A percentile compares a stretch with the other conserved stretches of the same genome.
These are phyloP conservation scores for Coilia nasus DNA, from an alignment of 2,797 vertebrate genomes.

Conservation along the genomic window DNA sequence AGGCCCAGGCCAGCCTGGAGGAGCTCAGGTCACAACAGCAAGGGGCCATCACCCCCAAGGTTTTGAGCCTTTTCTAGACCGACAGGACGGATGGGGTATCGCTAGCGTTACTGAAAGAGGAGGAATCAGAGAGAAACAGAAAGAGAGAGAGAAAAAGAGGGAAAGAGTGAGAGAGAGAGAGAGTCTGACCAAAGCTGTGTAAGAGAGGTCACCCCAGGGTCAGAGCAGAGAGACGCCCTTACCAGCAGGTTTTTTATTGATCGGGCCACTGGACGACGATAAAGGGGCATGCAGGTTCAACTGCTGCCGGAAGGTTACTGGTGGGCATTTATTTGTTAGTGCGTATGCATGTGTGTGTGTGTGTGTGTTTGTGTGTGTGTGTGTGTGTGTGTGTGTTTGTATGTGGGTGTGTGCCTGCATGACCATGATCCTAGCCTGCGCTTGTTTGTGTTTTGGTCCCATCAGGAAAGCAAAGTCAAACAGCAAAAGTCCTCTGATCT, in stretches of 20 bases:
- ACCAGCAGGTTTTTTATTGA: slow-evolving; percentile 72
- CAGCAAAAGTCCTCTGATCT: slow-evolving; percentile 22
- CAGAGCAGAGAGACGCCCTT: slow-evolving; percentile 63
- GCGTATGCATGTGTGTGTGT: slow-evolving; percentile 25
- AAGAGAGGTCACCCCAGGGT: slow-evolving; percentile 79
- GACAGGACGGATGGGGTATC: slow-evolving; percentile 87
- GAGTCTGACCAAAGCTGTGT: slow-evolving; percentile 66
- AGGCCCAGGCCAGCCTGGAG: slow-evolving; percentile 40
- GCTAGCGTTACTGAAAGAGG: slow-evolving; percentile 60
- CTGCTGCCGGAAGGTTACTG: slow-evolving; percentile 60
- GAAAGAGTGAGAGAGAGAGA: slow-evolving; percentile 4
- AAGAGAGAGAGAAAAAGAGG: neutral
- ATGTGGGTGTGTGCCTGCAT: neutral
- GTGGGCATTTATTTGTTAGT: slow-evolving; percentile 56
- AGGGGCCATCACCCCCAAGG: slow-evolving; percentile 82
- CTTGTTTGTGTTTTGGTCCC: slow-evolving; percentile 36
- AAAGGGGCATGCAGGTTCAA: slow-evolving; percentile 52
- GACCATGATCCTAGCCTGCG: slow-evolving; percentile 28
- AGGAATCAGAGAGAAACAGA: slow-evolving; percentile 33
- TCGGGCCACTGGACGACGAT: slow-evolving; percentile 73
- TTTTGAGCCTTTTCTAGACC: slow-evolving; percentile 84
- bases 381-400: neutral
- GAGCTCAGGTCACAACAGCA: slow-evolving; percentile 81
- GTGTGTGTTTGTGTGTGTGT: neutral
- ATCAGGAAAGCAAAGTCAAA: slow-evolving; percentile 37